Evolutionary conservation across 1,140 invertebrate genomes (phyloP).

Genomic region (Aphidius ervi): DNA sequence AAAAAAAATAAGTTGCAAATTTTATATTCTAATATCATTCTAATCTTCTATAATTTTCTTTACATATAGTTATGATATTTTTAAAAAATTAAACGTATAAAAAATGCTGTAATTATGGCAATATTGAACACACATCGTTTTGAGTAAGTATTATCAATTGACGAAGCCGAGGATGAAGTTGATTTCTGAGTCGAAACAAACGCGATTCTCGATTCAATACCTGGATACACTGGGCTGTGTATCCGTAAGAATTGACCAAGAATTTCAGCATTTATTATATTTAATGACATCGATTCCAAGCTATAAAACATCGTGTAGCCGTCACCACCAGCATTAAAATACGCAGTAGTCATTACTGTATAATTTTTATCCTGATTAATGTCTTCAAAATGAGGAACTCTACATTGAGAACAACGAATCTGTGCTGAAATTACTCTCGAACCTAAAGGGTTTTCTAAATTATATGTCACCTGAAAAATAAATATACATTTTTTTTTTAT

Average conservation of each 20-base stretch:
- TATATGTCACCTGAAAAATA: conserved; percentile 52
- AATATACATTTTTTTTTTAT: conserved; percentile 1
- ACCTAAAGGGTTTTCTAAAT: conserved; percentile 51
- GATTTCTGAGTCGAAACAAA: conserved; percentile 9
- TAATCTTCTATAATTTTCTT: too few relatives aligned
- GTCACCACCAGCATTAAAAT: conserved; percentile 57
- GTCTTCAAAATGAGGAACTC: conserved; percentile 48
- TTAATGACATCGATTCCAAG: conserved; percentile 14
- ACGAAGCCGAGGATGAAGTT: too few relatives aligned
- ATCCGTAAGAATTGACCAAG: conserved; percentile 30
- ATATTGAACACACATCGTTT: too few relatives aligned
- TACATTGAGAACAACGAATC: conserved; percentile 55
- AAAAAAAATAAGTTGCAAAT: too few relatives aligned
- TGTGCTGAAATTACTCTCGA: conserved; percentile 52
- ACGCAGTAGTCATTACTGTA: conserved; percentile 51
- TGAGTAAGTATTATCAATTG: too few relatives aligned
- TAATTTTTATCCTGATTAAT: conserved; percentile 48
- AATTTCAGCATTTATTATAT: conserved; percentile 20
- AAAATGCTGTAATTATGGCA: too few relatives aligned
- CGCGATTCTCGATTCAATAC: conserved; percentile 20
- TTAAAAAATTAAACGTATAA: too few relatives aligned
- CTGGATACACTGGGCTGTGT: conserved; percentile 16
- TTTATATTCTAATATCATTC: too few relatives aligned
- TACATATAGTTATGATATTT: too few relatives aligned
- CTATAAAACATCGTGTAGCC: conserved; percentile 48